Percentiles rank a stretch among this genome's conserved stretches.
Conservation (phyloP, 2,888 invertebrate genomes). For the Erynnis tages region DNA sequence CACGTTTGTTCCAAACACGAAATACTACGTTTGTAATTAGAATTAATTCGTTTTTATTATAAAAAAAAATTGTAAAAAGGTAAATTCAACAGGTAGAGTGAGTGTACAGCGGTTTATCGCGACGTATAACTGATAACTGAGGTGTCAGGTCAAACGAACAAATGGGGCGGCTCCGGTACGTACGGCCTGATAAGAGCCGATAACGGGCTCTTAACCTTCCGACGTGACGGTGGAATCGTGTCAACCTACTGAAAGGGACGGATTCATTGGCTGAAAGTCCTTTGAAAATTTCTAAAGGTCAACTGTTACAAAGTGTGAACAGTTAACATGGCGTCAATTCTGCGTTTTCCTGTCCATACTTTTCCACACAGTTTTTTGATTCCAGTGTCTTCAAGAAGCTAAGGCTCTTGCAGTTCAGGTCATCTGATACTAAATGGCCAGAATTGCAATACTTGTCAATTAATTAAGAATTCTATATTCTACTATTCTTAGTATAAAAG, state of each 20-base stretch:
- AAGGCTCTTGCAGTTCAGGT: too few species aligned
- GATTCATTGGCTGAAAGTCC: slow-evolving; percentile 25
- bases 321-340: too few species aligned
- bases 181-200: slow-evolving; percentile 67
- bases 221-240: slow-evolving; percentile 50
- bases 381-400: too few species aligned
- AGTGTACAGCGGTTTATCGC: slow-evolving; percentile 62
- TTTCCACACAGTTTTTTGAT: too few species aligned
- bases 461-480: too few species aligned
- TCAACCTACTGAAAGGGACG: slow-evolving; percentile 37
- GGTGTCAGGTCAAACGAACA: slow-evolving; percentile 81
- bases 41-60: slow-evolving; percentile 8
- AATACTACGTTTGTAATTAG: background rate
- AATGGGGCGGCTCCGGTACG: slow-evolving; percentile 71
- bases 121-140: slow-evolving; percentile 73
- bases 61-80: slow-evolving; percentile 45
- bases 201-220: slow-evolving; percentile 81
- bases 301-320: too few species aligned
- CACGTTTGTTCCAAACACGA: background rate
- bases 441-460: too few species aligned
- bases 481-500: too few species aligned
- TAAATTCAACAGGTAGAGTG: slow-evolving; percentile 67
- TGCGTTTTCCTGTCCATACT: too few species aligned
- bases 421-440: too few species aligned
- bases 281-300: slow-evolving; percentile 12